Base-by-base conservation (phyloP, 1,140 invertebrate genomes). In the Sitobion miscanthi region DNA sequence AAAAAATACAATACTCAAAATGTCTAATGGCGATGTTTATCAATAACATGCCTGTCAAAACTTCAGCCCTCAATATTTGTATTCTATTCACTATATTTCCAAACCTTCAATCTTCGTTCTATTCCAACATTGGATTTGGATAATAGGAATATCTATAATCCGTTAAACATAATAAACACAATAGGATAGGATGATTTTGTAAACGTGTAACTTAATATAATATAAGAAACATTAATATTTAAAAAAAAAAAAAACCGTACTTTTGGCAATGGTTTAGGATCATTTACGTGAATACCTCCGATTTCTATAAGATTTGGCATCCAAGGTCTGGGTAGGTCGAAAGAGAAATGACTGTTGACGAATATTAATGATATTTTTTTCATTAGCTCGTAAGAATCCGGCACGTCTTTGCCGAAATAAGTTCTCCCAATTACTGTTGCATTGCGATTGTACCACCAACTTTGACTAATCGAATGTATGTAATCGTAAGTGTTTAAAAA, bases 321-420 rank as follows among this genome's bases (percentile, higher is more conserved):
- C 21, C 94, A 94, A 0, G 96, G 95, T 82, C 95, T 95, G 0
- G 96, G 94, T 8, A 95, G 95, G 92, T 96, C 95, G 8, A 96
- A 88, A 7, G 95, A 94, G 90, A 96, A 95, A 95, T 97, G 96
- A 35, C 95, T 95, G 94, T 97, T 97, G 0, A 95, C 94, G 25
- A 97, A 94, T 35, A 97, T 93, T 57, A 97, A 94, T 52, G 96
- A 96, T 93, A 77, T 94, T 69, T 95, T 96, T 82, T 94, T 95
- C 85, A 96, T 95, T 21, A 94, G 83, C 2, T 94, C 54, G 4
- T 96, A 95, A 38, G 97, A 94, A 9, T 96, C 95, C 8, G 97
- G 96, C 35, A 96, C 94, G 93, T 96, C 95, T 62, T 95, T 94
- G 1, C 96, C 96, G 90, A 96, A 96, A 94, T 96, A 96, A 93